A percentile compares a stretch with the other conserved stretches of the same genome.
These are phyloP conservation scores for Vultur gryphus DNA, from an alignment of 2,797 vertebrate species.

Conservation along the genomic window DNA sequence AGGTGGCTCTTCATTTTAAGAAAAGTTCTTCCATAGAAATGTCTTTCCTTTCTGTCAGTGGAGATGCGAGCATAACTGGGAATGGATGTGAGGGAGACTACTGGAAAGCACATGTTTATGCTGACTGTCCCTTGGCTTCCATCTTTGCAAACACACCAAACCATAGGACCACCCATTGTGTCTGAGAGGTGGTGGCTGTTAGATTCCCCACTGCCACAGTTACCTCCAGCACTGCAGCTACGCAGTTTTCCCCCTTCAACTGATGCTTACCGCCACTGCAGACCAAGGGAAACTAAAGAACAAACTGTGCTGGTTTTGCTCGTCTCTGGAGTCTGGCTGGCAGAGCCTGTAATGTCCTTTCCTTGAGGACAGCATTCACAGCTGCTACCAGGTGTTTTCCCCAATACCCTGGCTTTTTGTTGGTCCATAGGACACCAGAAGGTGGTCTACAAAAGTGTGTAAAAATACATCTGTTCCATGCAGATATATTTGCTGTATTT, in stretches of 20 bases:
- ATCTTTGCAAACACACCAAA: not conserved
- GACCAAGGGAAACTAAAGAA: not conserved
- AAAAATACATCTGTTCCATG: not conserved
- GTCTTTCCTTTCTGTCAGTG: not conserved
- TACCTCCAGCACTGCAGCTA: not conserved
- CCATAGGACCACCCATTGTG: not conserved
- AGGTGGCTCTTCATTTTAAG: not conserved
- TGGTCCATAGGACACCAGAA: not conserved
- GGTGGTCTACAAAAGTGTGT: not conserved
- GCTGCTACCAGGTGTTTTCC: not conserved
- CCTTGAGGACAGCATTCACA: not conserved
- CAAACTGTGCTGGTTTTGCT: not conserved
- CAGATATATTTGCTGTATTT: not conserved
- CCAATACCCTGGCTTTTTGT: not conserved
- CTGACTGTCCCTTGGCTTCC: not conserved
- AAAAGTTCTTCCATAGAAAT: not conserved
- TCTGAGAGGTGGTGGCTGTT: not conserved
- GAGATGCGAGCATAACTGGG: not conserved
- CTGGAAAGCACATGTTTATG: not conserved
- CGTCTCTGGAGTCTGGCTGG: not conserved
- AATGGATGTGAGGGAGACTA: not conserved
- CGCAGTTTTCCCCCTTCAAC: accelerated
- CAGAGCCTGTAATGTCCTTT: not conserved
- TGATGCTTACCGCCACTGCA: not conserved
- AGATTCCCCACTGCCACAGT: not conserved